Base-by-base conservation (phyloP, 2,888 invertebrate genomes). In the Lithophane leautieri region DNA sequence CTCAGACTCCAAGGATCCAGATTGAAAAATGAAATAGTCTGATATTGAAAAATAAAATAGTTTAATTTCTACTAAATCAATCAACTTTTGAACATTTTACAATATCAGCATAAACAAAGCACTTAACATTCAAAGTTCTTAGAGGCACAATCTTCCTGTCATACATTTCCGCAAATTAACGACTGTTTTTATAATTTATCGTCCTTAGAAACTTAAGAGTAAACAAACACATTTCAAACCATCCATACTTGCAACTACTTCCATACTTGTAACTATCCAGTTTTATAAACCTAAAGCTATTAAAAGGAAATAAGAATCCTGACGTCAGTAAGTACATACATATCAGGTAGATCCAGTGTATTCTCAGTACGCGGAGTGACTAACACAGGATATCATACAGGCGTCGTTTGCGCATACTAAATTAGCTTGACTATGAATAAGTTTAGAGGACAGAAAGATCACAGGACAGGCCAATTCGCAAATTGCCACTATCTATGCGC, bases 301-400 rank as follows among this genome's bases (percentile, higher is more conserved):
- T 74, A 52, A 78, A 78, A 61, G 73, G 75, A 71, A 77, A 78
- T 70, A 80, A 76, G n/a, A 70, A 47, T 70, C 4, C 42, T 78
- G 67, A 78, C 71, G 76, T 79, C 77, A 71, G 7, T 77, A 74
- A 81, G 70, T 40, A 83, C 50, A 87, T 87, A 84, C 86, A 80
- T 69, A 80, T 76, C 86, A 79, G 72, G 80, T 78, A 77, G 69
- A 62, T 42, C 28, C 28, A 62, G 77, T 65, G 54, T 73, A 86
- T 84, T 76, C 86, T 61, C 74, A 28, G 68, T 88, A 88, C 88
- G 86, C 65, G 9, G 42, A 50, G 12, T 81, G 86, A 88, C 71
- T 84, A 80, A 84, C 44, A 78, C 86, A 87, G 86, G 86, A 87
- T 86, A 83, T 73, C 74, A 75, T 66, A 73, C 65, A 65, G 61